Base-by-base conservation (phyloP, 2,888 invertebrate species). In the Hoplodrina ambigua region DNA sequence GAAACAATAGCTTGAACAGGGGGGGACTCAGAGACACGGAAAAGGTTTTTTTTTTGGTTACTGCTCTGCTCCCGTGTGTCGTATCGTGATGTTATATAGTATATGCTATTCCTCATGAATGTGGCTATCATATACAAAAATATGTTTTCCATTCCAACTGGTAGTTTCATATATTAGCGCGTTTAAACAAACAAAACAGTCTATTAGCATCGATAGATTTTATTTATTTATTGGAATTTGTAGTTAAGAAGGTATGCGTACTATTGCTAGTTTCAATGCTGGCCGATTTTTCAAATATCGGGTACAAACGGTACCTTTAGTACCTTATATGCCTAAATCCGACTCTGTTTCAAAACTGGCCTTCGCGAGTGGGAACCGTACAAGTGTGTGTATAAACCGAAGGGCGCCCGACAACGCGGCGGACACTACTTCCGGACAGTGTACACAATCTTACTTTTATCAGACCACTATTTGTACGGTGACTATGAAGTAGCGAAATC, bases 381-480 rank as follows among this genome's bases (percentile, higher is more conserved):
- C 70, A 72, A 80, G 81, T 81, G 82, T 81, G 79, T 81, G 76
- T 53, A 77, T 78, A 83, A 81, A 81, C 56, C 58, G 72, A 44
- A 61, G 64, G 57, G 54, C 54, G 15, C 52, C 68, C 60, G 69
- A 52, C 63, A 58, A 75, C 69, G 65, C 68, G 33, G 70, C 66
- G 80, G 77, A 33, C 72, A 58, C 76, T 81, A 76, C 83, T 85
- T 86, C 86, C 83, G 80, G 75, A 61, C 66, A 65, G 79, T 79
- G 83, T 80, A 77, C 76, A 84, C 75, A 75, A 72, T 68, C 78
- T 80, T 78, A 75, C 54, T 60, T 74, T 75, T 73, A 74, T 78
- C 73, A 69, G 70, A 78, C 72, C 70, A 78, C 74, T 73, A 72
- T 67, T 75, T 72, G 76, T 80, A 81, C 20, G 69, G 83, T 82